Conservation (phyloP, 2,888 invertebrate genomes). For the Hecatera dysodea region DNA sequence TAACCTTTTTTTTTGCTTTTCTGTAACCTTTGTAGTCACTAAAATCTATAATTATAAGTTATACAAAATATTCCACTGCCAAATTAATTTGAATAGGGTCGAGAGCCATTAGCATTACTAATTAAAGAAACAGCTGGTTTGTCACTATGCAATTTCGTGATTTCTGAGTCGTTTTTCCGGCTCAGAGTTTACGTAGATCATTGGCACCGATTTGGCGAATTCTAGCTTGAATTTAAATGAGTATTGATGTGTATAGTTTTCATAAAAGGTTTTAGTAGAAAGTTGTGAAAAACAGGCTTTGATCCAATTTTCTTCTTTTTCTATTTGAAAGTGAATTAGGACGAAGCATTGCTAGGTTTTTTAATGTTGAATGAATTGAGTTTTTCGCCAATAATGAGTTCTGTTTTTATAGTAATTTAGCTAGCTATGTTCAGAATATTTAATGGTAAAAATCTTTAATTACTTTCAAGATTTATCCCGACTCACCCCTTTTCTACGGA, state of each 20-base stretch:
- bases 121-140: conserved; percentile 15
- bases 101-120: conserved; percentile 32
- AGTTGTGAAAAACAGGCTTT: background rate
- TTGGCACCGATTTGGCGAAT: conserved; percentile 27
- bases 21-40: conserved; percentile 4
- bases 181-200: background rate
- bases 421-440: background rate
- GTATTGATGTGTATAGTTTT: background rate
- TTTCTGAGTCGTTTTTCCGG: conserved; percentile 19
- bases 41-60: conserved; percentile 13
- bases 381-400: background rate
- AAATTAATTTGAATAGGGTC: conserved; percentile 11
- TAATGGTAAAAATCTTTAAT: background rate
- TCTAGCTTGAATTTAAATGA: conserved; percentile 13
- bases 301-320: background rate
- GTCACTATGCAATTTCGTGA: conserved; percentile 28
- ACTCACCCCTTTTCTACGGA: background rate
- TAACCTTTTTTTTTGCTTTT: background rate
- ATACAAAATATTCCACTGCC: conserved; percentile 28
- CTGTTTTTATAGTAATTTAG: background rate
- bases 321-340: background rate
- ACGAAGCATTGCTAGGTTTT: background rate
- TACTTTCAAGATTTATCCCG: background rate
- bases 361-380: background rate
- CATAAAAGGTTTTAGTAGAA: background rate